Percentiles rank a stretch among this genome's conserved stretches.
Conservation (phyloP, 2,113 vertebrate species). For the Drymodes brunneopygia region DNA sequence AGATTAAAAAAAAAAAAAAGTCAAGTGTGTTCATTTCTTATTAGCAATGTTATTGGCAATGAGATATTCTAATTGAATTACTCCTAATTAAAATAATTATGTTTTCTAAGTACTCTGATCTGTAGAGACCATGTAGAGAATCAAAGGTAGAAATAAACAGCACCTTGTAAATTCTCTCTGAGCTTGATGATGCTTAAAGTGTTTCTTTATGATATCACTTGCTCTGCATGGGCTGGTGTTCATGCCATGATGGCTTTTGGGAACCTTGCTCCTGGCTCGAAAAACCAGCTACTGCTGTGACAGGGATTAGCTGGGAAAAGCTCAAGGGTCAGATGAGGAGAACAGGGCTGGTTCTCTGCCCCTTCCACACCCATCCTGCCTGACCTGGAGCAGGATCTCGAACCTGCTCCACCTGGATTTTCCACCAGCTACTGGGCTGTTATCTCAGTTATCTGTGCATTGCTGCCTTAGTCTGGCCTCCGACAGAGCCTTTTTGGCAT, state of each 20-base stretch:
- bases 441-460: background rate
- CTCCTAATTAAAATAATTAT: constrained; percentile 71
- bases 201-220: background rate
- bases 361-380: background rate
- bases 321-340: background rate
- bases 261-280: background rate
- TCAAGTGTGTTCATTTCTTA: constrained; percentile 64
- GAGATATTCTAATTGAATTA: constrained; percentile 67
- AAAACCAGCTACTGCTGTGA: background rate
- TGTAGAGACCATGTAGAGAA: constrained; percentile 53
- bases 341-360: background rate
- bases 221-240: background rate
- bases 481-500: background rate
- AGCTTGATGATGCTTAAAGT: constrained; percentile 29
- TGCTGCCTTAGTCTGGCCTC: background rate
- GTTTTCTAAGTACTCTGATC: constrained; percentile 66
- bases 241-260: background rate
- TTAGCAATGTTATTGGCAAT: constrained; percentile 65
- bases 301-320: background rate
- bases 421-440: background rate
- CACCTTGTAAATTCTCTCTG: constrained; percentile 45
- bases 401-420: background rate
- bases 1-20: constrained; percentile 9
- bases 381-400: background rate
- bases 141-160: constrained; percentile 61